Conservation (phyloP, 2,888 invertebrate genomes). For the Automeris io region DNA sequence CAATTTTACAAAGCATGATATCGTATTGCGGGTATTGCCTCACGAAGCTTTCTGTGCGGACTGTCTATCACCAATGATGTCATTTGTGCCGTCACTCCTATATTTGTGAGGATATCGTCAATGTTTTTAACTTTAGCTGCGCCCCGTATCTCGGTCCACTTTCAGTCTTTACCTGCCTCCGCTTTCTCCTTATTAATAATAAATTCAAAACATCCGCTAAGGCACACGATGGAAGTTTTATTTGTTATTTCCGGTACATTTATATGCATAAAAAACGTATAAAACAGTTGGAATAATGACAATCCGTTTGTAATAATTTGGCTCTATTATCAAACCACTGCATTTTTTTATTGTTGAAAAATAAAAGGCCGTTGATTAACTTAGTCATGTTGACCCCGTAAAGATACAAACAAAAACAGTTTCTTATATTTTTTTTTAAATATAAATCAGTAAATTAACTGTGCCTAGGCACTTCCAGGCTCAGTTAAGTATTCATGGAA, state of each 20-base stretch:
- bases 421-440: too few relatives aligned
- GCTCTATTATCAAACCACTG: too few relatives aligned
- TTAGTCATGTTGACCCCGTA: too few relatives aligned
- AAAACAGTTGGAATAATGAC: neutral
- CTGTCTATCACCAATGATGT: conserved; percentile 27
- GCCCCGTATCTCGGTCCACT: conserved; percentile 6
- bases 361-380: too few relatives aligned
- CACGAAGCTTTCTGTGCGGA: conserved; percentile 13
- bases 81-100: conserved; percentile 27
- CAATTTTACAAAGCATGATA: conserved; percentile 8
- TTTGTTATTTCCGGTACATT: neutral
- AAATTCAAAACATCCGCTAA: conserved; percentile 3
- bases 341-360: too few relatives aligned
- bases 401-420: too few relatives aligned
- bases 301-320: too few relatives aligned
- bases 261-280: neutral
- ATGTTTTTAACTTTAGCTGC: conserved; percentile 10
- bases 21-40: conserved; percentile 19
- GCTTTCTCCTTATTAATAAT: conserved; percentile 5
- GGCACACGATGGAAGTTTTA: neutral
- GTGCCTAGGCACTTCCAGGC: too few relatives aligned
- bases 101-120: conserved; percentile 8
- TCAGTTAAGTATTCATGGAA: too few relatives aligned
- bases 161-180: conserved; percentile 8
- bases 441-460: too few relatives aligned